Percentiles rank a stretch among this genome's conserved stretches.
Conservation (phyloP, 2,113 vertebrate species). For the Labeo catla region DNA sequence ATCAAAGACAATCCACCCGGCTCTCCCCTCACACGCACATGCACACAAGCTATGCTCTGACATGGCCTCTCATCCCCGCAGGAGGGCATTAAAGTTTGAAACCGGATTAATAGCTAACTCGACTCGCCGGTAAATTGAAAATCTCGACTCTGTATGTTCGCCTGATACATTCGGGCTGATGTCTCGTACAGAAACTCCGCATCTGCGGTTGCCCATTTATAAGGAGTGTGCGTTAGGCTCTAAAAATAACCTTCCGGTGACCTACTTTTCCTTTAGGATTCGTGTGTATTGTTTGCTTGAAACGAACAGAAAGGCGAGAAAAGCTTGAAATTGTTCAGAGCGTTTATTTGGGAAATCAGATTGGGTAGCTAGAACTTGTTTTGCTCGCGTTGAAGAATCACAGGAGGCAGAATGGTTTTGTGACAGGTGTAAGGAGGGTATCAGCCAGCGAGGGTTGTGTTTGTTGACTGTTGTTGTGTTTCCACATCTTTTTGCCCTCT, state of each 20-base stretch:
- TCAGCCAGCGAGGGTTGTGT: not conserved
- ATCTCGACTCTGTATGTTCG: constrained; percentile 67
- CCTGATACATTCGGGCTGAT: constrained; percentile 57
- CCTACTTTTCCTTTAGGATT: constrained; percentile 71
- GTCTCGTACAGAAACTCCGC: constrained; percentile 65
- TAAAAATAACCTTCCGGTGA: constrained; percentile 75
- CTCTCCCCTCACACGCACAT: constrained; percentile 50
- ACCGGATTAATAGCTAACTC: constrained; percentile 71
- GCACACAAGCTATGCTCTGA: constrained; percentile 57
- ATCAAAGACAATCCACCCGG: constrained; percentile 70
- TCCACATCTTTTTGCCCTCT: constrained; percentile 43
- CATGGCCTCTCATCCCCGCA: constrained; percentile 66
- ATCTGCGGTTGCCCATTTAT: constrained; percentile 65
- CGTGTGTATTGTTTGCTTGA: constrained; percentile 60
- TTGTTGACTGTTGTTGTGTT: constrained; percentile 38
- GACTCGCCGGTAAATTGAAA: constrained; percentile 66
- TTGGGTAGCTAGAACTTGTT: constrained; percentile 21
- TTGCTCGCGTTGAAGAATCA: constrained; percentile 33
- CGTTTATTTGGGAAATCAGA: constrained; percentile 45
- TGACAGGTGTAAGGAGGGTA: constrained; percentile 12
- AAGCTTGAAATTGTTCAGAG: constrained; percentile 34
- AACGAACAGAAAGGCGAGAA: constrained; percentile 5
- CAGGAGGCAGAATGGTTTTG: constrained; percentile 1
- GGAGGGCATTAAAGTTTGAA: constrained; percentile 71
- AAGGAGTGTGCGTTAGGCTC: constrained; percentile 63